These are phyloP conservation scores for Caenorhabditis becei DNA, from an alignment of 2,888 invertebrate genomes.

Conservation along the genomic window DNA sequence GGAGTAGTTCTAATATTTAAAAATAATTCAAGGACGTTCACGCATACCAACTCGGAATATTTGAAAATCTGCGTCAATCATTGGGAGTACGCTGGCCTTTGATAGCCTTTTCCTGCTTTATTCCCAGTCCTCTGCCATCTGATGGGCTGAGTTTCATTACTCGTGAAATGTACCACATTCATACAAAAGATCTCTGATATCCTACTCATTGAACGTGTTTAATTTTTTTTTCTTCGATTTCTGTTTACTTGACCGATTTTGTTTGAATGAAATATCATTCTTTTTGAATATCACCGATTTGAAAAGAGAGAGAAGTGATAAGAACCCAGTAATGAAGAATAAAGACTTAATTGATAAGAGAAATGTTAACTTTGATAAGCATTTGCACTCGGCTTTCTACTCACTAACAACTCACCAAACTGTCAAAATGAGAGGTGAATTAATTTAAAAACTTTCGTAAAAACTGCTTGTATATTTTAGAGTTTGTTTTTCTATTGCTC, in stretches of 20 bases:
- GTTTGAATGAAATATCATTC: constrained; percentile 1
- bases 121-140: constrained; percentile 75
- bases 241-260: not conserved
- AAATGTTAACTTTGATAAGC: constrained; percentile 38
- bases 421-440: constrained; percentile 43
- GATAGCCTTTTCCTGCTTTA: constrained; percentile 74
- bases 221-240: constrained; percentile 3
- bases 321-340: constrained; percentile 25
- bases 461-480: constrained; percentile 14
- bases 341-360: constrained; percentile 27
- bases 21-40: constrained; percentile 75
- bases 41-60: constrained; percentile 77
- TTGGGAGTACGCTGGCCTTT: constrained; percentile 76
- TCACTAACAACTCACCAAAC: constrained; percentile 24
- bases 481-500: constrained; percentile 17
- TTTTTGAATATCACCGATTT: not conserved
- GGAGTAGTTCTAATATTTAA: not conserved
- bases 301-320: constrained; percentile 31
- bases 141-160: constrained; percentile 76
- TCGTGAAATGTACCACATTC: constrained; percentile 64
- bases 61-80: constrained; percentile 73
- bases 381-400: constrained; percentile 32
- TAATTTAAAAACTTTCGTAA: not conserved
- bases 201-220: not conserved
- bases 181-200: constrained; percentile 66